Base-by-base conservation (phyloP, 2,888 invertebrate genomes). In the Onthophagus sagittarius region DNA sequence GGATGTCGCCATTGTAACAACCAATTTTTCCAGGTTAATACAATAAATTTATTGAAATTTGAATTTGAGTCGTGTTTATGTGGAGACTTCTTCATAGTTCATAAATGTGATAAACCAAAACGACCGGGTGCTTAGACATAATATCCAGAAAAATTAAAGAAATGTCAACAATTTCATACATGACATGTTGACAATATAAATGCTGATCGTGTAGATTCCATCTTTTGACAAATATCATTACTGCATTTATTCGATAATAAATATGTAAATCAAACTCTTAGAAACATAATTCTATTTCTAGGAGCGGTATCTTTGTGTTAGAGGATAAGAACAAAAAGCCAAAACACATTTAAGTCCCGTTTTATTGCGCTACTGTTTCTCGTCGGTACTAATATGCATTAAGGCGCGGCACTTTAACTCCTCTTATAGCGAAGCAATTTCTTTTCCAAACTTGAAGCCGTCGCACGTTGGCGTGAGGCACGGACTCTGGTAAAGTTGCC, bases 1-100 rank as follows among this genome's bases (percentile, higher is more conserved):
- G 89, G 90, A 82, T 92, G 92, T 76, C 93, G 87, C 86, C 89
- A 90, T 86, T 94, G 93, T 69, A 94, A 88, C 5, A 91, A 84
- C 85, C 91, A 93, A 83, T 95, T 95, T 86, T 95, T 95, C 94
- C 94, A 95, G 83, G 93, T 87, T 76, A 95, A 85, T 76, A 95
- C 86, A 15, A 87, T 82, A 81, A 94, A 92, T 83, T 91, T 79
- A 33, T 74, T 64, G 39, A 62, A 74, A 33, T 72, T 74, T 11
- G 69, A 9, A 53, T 53, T 53, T 1, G 11, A 1, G 6, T 11
- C 39, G 39, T 7, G 39, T 11, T 53, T 2, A 23, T 23, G 23
- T 23, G 23, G 23, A 23, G 2, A 53, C 39, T 53, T 2, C 39
- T 53, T 53, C 39, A 53, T 53, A 9, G 2, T 53, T 4, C 39